Percentiles rank a stretch among this genome's conserved stretches.
phyloP scores from a whole-genome alignment of 2,113 vertebrate genomes.

The Salvator merianae region DNA sequence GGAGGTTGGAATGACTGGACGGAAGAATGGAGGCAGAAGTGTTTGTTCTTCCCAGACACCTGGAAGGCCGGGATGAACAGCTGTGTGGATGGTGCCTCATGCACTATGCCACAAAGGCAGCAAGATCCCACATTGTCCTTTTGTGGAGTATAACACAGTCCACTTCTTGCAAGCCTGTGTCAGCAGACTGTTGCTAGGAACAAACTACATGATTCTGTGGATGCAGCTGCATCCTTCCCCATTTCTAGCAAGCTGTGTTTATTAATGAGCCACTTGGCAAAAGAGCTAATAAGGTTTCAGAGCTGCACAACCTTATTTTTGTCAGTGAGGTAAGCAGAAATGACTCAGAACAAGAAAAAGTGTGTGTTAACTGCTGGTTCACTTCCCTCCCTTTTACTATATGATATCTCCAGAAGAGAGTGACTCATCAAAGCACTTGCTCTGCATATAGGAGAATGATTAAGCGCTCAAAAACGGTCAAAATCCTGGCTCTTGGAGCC shows the following conservation, averaged over 20 bases:
- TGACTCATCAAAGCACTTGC: conserved; percentile 53
- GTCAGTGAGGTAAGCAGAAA: conserved; percentile 14
- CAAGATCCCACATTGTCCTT: not conserved
- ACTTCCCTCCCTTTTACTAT: not conserved
- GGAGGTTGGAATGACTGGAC: too few relatives aligned
- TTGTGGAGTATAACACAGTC: not conserved
- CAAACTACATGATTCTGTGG: not conserved
- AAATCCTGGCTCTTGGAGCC: not conserved
- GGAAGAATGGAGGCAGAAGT: too few relatives aligned
- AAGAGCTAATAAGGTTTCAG: conserved; percentile 6
- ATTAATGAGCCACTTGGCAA: not conserved
- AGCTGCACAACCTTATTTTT: conserved; percentile 4
- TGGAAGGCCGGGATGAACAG: too few relatives aligned
- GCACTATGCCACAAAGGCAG: not conserved
- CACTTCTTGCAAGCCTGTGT: not conserved
- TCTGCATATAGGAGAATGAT: conserved; percentile 20
- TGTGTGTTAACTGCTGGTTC: not conserved
- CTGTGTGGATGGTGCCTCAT: too few relatives aligned
- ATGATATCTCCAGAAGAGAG: not conserved
- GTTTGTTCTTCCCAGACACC: too few relatives aligned
- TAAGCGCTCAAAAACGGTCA: conserved; percentile 7
- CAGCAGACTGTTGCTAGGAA: not conserved
- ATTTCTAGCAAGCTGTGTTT: not conserved
- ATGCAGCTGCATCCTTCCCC: not conserved
- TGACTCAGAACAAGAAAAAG: conserved; percentile 15